Evolutionary conservation across 1,140 invertebrate genomes (phyloP), one percentile per base, ranked within the genome.

Genomic region (Danaus plexippus): DNA sequence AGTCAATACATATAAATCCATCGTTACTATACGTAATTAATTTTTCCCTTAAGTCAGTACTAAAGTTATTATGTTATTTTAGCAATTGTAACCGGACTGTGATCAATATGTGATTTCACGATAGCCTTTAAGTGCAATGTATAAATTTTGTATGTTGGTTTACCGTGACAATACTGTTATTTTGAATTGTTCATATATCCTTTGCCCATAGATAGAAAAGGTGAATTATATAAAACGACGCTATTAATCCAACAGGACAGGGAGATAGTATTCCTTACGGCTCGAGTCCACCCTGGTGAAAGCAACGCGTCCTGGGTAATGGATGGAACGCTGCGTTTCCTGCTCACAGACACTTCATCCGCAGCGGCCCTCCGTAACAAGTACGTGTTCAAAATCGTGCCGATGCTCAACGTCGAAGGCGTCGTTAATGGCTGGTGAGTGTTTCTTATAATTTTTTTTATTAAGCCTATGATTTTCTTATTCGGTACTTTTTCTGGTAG

Each of bases 301-400:
- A 94, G 92, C 73, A 97, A 97, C 84, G 89, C 95, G 9, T 96
- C 94, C 0, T 97, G 94, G 94, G 91, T 96, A 45, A 95, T 97
- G 93, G 92, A 95, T 73, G 95, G 95, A 10, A 91, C 92, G 0
- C 79, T 97, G 52, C 87, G 92, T 13, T 92, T 89, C 60, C 84
- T 97, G 4, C 73, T 96, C 9, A 89, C 90, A 43, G 87, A 89
- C 63, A 87, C 90, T 1, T 59, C 82, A 2, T 85, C 89, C 9
- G 91, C 92, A 1, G 80, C 85, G 12, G 87, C 88, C 47, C 88
- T 96, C 0, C 87, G 94, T 11, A 88, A 92, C 56, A 89, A 91
- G 63, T 96, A 92, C 86, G 89, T 96, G 15, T 95, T 96, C 88
- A 96, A 96, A 82, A 90, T 96, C 53, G 90, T 97, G 41, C 95